phyloP scores from a whole-genome alignment of 2,888 invertebrate species.

The Habrosyne pyritoides region DNA sequence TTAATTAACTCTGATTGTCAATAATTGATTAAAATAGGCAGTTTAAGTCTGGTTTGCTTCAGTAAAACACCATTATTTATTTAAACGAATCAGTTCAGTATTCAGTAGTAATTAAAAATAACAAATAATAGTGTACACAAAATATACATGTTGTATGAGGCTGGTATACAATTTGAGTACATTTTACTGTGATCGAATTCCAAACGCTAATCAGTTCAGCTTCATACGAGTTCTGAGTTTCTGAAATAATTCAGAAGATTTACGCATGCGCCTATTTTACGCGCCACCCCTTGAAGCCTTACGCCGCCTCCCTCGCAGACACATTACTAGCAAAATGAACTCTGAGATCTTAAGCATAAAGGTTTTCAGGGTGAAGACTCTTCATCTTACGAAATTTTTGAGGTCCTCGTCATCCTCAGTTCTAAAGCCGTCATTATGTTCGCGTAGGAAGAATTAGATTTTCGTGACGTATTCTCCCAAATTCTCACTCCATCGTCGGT shows the following conservation, averaged over 20 bases:
- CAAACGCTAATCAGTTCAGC: conserved; percentile 39
- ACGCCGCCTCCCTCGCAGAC: conserved; percentile 75
- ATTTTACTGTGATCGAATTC: conserved; percentile 20
- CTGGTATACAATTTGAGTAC: conserved; percentile 1
- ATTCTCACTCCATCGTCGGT: conserved; percentile 50
- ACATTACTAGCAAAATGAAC: conserved; percentile 70
- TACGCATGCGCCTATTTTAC: conserved; percentile 80
- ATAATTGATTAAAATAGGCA: conserved; percentile 21
- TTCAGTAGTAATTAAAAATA: not conserved
- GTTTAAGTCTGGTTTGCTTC: not conserved
- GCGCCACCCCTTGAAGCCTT: conserved; percentile 81
- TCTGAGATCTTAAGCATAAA: conserved; percentile 61
- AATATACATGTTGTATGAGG: not conserved
- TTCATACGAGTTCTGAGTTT: conserved; percentile 62
- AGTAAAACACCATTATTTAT: not conserved
- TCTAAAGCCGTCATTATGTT: conserved; percentile 79
- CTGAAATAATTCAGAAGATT: conserved; percentile 61
- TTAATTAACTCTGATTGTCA: conserved; percentile 26
- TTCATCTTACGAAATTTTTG: conserved; percentile 64
- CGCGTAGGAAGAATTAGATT: conserved; percentile 75
- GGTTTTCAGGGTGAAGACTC: conserved; percentile 45
- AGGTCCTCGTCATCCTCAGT: conserved; percentile 67
- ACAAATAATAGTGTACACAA: not conserved
- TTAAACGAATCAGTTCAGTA: not conserved
- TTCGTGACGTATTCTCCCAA: conserved; percentile 63